Evolutionary conservation across 2,113 vertebrate genomes (phyloP).

Genomic region (Brachyistius frenatus): DNA sequence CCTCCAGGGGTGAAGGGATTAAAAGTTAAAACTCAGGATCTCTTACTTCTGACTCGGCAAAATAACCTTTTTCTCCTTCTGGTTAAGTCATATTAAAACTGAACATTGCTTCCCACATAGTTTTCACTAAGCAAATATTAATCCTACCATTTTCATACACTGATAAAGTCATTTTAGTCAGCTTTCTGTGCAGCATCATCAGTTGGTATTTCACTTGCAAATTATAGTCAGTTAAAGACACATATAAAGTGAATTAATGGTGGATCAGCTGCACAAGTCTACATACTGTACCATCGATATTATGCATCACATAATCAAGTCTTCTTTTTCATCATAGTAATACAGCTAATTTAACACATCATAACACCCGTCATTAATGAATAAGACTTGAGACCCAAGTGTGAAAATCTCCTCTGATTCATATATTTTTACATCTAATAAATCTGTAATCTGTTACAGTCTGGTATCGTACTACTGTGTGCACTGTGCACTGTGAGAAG

Average conservation of each 20-base stretch:
- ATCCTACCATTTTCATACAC: no score
- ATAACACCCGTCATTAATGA: neutral
- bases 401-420: neutral
- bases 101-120: neutral
- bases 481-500: neutral
- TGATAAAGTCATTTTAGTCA: no score
- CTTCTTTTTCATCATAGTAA: neutral
- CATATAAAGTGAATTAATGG: neutral
- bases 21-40: neutral
- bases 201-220: neutral
- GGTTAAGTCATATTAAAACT: neutral
- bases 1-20: no score
- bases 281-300: neutral
- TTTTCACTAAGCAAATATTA: no score
- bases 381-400: neutral
- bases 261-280: neutral
- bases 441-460: neutral
- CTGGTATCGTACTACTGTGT: neutral
- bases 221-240: neutral
- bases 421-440: neutral
- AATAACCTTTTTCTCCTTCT: neutral
- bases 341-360: neutral
- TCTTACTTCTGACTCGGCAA: neutral
- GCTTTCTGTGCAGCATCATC: neutral
- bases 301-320: neutral